Conservation (phyloP, 1,140 invertebrate species). For the Cotesia chilonis region DNA sequence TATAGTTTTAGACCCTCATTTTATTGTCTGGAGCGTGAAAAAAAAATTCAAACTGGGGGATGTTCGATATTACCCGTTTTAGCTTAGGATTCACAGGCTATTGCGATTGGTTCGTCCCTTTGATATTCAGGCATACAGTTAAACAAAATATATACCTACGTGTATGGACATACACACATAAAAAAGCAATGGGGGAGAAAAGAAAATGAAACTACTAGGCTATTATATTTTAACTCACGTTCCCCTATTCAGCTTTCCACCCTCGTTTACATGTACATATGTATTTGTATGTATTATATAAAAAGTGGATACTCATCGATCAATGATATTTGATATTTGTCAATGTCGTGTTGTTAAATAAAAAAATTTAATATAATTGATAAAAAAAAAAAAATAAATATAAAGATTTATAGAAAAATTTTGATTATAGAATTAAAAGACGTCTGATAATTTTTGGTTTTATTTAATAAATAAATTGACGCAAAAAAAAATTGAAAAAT, state of each 20-base stretch:
- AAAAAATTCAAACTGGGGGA: constrained; percentile 14
- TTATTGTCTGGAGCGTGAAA: constrained; percentile 22
- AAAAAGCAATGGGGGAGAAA: too few species aligned
- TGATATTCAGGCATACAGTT: neutral
- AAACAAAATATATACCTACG: too few species aligned
- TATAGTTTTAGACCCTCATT: neutral
- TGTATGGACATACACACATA: too few species aligned
- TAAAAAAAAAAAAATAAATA: too few species aligned
- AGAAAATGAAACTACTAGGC: too few species aligned
- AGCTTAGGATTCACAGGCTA: constrained; percentile 28
- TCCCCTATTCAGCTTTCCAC: constrained; percentile 24
- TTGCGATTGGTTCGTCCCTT: constrained; percentile 18
- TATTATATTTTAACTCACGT: constrained; percentile 20
- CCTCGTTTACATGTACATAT: neutral
- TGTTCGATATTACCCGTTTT: neutral
- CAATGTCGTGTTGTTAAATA: too few species aligned
- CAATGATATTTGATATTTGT: constrained; percentile 19
- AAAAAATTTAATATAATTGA: too few species aligned
- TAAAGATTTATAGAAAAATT: too few species aligned
- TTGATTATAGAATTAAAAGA: too few species aligned
- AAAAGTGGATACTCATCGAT: constrained; percentile 30
- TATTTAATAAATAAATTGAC: too few species aligned
- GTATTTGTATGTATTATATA: neutral
- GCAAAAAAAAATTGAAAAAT: too few species aligned
- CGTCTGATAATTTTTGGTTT: too few species aligned